Conservation (phyloP, 2,797 vertebrate genomes). For the Helarctos malayanus region DNA sequence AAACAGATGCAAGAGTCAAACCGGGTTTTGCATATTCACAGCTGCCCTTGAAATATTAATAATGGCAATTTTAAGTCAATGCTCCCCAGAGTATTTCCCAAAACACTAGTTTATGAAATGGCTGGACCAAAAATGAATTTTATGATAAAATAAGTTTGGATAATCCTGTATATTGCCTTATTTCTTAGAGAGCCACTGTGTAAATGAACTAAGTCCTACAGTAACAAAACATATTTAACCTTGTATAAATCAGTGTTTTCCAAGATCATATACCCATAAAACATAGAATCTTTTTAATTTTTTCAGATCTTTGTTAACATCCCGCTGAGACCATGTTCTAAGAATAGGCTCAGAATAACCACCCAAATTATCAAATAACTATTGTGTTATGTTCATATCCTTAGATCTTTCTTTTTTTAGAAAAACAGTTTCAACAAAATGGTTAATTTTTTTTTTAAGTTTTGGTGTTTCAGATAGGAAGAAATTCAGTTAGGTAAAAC, state of each 20-base stretch:
- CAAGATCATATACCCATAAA: not conserved
- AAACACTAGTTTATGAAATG: not conserved
- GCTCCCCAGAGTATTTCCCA: not conserved
- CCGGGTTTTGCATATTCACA: not conserved
- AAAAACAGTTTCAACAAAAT: slow-evolving; percentile 21
- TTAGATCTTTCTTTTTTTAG: not conserved
- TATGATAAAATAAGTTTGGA: not conserved
- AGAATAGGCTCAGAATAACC: not conserved
- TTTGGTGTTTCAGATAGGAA: not conserved
- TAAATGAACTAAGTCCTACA: not conserved
- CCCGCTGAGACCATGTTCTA: not conserved
- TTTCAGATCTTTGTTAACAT: not conserved
- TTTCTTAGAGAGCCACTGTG: not conserved
- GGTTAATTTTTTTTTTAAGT: not conserved
- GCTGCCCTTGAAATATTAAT: not conserved
- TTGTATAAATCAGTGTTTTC: not conserved
- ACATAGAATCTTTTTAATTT: not conserved
- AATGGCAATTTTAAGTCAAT: not conserved
- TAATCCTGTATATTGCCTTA: not conserved
- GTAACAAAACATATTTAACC: not conserved
- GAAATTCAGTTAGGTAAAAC: not conserved
- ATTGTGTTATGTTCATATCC: not conserved
- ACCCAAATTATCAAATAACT: not conserved
- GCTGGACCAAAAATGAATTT: not conserved
- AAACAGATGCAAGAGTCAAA: not conserved